Base-by-base conservation (phyloP, 2,113 vertebrate species). In the Solea solea region DNA sequence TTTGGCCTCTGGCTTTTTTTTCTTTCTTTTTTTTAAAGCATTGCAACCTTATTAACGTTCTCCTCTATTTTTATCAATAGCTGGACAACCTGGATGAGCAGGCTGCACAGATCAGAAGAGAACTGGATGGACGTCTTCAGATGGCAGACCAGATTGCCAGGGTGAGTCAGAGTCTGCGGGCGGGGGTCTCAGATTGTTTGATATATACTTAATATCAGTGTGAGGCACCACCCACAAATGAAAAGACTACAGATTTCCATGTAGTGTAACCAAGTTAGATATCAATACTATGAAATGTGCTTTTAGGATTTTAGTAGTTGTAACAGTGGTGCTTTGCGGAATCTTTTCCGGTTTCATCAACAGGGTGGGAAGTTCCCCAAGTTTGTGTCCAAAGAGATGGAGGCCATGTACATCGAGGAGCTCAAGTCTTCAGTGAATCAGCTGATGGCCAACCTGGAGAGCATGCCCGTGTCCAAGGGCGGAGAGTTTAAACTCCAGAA, bases 331-430 rank as follows among this genome's bases (percentile, higher is more conserved):
- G 45, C 11, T 48, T 4, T 27, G 8, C 51, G 60, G 61, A 56
- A 11, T 67, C 16, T 67, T 69, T 14, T 46, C 40, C 72, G 8
- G 52, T 64, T 50, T 55, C 56, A 5, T 53, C 89, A 82, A 60
- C 74, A 99, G 97, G 98, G 96, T 54, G 96, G 96, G 40, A 98
- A 98, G 90, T 99, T 99, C 93, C 97, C 96, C 1, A 99, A 97
- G 84, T 99, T 99, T 86, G 96, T 99, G 73, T 98, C 97, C 60
- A 99, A 99, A 93, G 98, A 99, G 89, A 99, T 99, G 98, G 98
- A 99, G 81, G 96, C 96, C 86, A 99, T 99, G 97, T 99, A 95
- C 89, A 98, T 99, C 0, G 98, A 99, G 77, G 98, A 99, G 84
- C 94, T 99, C 75, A 99, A 97, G 89, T 97, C 97, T 0, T 99